Evolutionary conservation across 2,888 invertebrate species (phyloP), one percentile per base, ranked within the genome.

Genomic region (Alcis repandata): DNA sequence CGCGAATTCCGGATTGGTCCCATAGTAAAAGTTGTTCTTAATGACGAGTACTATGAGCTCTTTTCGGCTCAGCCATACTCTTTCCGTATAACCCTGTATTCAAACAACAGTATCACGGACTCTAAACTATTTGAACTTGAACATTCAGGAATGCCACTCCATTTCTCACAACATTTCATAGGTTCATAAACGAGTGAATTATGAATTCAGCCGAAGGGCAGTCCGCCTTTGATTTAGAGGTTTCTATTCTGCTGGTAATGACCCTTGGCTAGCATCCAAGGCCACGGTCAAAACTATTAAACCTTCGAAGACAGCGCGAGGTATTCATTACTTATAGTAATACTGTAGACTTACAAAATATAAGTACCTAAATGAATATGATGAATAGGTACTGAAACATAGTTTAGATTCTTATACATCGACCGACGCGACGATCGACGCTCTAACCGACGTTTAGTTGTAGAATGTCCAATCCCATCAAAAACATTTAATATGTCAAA

Each of bases 161-260:
- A 41, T 22, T 11, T 22, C 0, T 15, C 27, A 11, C 22, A 36
- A 56, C 56, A 52, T 63, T 59, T 59, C 46, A n/a, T 40, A 36
- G 15, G 9, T 43, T 27, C 20, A 45, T 20, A 49, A 40, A 59
- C 36, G 32, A 38, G 33, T 43, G n/a, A 38, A n/a, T 59, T 63
- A 63, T 43, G 27, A 46, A 45, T 45, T 57, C 20, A 15, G n/a
- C 33, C 11, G 40, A 49, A 59, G 48, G 59, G 59, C 59, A 6
- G 15, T 40, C 36, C 11, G 36, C 27, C n/a, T 51, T 46, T 64
- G 49, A 56, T 54, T 59, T 59, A 64, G 41, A 51, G 61, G 51
- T 56, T 56, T 48, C 19, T 4, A 19, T 59, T 43, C 40, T 53
- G 22, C 38, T 48, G 27, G 51, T 56, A 60, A 56, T 40, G 56